A percentile compares a stretch with the other conserved stretches of the same genome.
phyloP scores from a whole-genome alignment of 2,797 vertebrate species.

The Spatula versicolor region DNA sequence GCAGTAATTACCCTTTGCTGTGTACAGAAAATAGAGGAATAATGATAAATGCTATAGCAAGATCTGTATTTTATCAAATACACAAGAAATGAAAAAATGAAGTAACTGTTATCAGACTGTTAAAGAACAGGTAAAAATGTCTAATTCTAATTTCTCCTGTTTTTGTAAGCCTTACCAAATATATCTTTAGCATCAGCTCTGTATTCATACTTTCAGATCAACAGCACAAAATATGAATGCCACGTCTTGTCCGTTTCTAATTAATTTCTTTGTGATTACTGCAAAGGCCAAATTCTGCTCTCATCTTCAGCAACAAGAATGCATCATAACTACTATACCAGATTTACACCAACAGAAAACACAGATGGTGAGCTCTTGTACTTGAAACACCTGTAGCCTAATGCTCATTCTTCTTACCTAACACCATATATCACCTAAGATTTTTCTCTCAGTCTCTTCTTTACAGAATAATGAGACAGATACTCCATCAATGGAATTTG shows the following conservation, averaged over 20 bases:
- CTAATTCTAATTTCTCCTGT: not conserved
- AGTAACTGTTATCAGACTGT: not conserved
- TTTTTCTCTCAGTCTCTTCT: not conserved
- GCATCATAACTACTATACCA: not conserved
- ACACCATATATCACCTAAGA: not conserved
- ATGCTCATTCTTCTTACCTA: not conserved
- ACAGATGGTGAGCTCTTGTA: not conserved
- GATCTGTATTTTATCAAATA: not conserved
- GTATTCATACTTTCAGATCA: not conserved
- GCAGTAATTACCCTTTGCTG: not conserved
- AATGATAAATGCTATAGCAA: not conserved
- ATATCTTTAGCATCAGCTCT: not conserved
- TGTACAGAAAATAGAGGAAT: not conserved
- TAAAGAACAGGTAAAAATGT: not conserved
- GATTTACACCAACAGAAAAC: not conserved
- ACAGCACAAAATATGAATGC: not conserved
- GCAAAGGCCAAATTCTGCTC: not conserved
- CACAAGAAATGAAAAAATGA: not conserved
- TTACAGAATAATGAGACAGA: not conserved
- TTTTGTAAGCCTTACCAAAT: not conserved
- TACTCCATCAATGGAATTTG: not conserved
- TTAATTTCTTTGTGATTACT: not conserved
- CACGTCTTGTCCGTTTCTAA: not conserved
- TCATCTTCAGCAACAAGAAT: not conserved
- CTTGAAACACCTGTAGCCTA: not conserved